Conservation (phyloP, 2,797 vertebrate genomes). For the Pantherophis alleghaniensis region DNA sequence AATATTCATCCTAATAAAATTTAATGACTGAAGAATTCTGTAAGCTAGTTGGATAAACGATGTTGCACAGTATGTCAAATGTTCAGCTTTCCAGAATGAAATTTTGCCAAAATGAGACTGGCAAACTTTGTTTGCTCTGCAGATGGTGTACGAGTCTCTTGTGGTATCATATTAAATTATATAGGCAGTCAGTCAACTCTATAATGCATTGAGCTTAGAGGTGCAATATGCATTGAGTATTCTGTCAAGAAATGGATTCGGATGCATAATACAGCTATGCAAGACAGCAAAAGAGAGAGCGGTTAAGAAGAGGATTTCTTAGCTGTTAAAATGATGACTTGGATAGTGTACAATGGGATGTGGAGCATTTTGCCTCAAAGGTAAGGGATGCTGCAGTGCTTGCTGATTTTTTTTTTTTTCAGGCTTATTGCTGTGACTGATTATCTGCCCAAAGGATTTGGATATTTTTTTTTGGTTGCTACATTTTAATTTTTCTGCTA, state of each 20-base stretch:
- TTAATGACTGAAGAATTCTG: constrained; percentile 1
- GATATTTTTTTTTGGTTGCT: constrained; percentile 15
- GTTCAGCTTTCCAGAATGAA: constrained; percentile 49
- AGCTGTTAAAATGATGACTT: constrained; percentile 72
- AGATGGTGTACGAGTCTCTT: constrained; percentile 74
- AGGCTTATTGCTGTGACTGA: constrained; percentile 28
- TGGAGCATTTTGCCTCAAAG: constrained; percentile 87
- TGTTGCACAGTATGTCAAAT: constrained; percentile 28
- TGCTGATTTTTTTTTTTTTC: not conserved
- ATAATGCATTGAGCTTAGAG: constrained; percentile 64
- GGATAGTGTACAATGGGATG: constrained; percentile 81
- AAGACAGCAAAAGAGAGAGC: constrained; percentile 46
- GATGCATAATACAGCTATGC: constrained; percentile 53
- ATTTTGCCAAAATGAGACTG: constrained; percentile 64
- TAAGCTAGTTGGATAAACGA: constrained; percentile 4
- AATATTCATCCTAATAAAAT: constrained; percentile 4
- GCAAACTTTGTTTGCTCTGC: constrained; percentile 79
- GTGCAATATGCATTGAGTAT: constrained; percentile 64
- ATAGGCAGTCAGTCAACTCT: constrained; percentile 72
- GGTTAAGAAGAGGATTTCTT: constrained; percentile 41
- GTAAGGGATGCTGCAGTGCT: constrained; percentile 67
- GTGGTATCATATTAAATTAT: constrained; percentile 87
- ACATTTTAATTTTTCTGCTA: constrained; percentile 24
- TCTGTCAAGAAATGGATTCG: constrained; percentile 56
- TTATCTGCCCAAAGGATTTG: constrained; percentile 27